Base-by-base conservation (phyloP, 2,888 invertebrate species). In the Drosophila vallismaia region DNA sequence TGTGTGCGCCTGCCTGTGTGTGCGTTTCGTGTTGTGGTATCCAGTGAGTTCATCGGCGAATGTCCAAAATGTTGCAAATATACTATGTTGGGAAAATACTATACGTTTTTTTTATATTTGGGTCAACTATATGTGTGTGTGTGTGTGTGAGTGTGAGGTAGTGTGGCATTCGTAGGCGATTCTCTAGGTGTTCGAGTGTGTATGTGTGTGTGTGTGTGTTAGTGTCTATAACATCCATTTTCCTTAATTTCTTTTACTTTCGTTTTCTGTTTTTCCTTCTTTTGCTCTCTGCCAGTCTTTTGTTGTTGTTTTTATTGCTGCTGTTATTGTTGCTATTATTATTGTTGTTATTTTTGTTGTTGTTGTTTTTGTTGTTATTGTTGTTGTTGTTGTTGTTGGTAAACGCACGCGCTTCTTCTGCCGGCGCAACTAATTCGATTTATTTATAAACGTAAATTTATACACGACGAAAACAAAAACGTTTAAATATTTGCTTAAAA, bases 351-450 rank as follows among this genome's bases (percentile, higher is more conserved):
- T 10, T 9, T 31, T 9, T 36, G 9, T 57, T 26, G 19, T n/a
- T n/a, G n/a, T n/a, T n/a, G 9, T 36, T 40, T 26, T 29, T 48
- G 46, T 49, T 53, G 36, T 68, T 57, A 29, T 67, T 67, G 36
- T 71, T 71, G 24, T 71, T 69, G 51, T 31, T 53, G 14, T 19
- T 42, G 4, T 24, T 14, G 49, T 19, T 19, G 19, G 19, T 19
- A 40, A 46, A 38, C 53, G 44, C 71, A 64, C 72, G 63, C 63
- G 73, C 72, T 53, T 64, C 64, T 63, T 49, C 66, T 64, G 36
- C 54, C 74, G 71, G 71, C 74, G 74, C 51, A 55, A 58, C 74
- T 58, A 64, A 71, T 73, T 71, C 57, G 50, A 53, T 71, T 71
- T 71, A 71, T 71, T 71, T 71, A 71, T 71, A 71, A 71, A 71